These are phyloP conservation scores for Bombus terrestris DNA, from an alignment of 1,140 invertebrate species.

Conservation along the genomic window DNA sequence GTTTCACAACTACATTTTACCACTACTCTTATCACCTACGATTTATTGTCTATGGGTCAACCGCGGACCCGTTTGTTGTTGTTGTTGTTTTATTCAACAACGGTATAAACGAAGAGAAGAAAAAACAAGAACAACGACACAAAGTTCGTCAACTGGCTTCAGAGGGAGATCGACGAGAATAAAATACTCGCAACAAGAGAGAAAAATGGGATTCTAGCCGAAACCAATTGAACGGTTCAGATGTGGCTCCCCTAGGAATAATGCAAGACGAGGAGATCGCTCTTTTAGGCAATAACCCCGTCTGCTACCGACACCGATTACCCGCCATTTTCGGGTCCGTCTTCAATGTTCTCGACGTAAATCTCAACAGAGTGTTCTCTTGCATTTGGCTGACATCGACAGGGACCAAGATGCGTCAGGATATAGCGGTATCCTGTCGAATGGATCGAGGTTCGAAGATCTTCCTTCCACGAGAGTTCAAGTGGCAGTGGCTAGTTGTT, in stretches of 20 bases:
- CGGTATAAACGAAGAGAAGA: not conserved
- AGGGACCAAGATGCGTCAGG: constrained; percentile 6
- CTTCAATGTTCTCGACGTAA: constrained; percentile 57
- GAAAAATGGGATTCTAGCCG: not conserved
- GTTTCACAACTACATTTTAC: constrained; percentile 43
- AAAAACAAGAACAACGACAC: not conserved
- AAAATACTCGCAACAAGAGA: constrained; percentile 16
- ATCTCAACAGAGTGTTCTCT: constrained; percentile 42
- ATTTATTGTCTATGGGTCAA: constrained; percentile 59
- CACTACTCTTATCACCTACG: constrained; percentile 51
- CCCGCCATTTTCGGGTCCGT: constrained; percentile 75
- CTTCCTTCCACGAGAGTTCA: not conserved
- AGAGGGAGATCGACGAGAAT: not conserved
- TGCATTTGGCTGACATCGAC: constrained; percentile 71
- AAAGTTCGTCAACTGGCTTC: constrained; percentile 40
- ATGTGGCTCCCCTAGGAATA: not conserved
- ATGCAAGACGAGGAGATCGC: constrained; percentile 14
- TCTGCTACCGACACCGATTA: constrained; percentile 82
- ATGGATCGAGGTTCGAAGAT: not conserved
- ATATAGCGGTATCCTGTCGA: constrained; percentile 8
- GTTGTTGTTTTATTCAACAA: not conserved
- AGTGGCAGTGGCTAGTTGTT: not conserved
- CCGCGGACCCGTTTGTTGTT: not conserved
- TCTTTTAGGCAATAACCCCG: constrained; percentile 65
- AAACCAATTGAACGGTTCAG: not conserved